A percentile compares a stretch with the other conserved stretches of the same genome.
These are phyloP conservation scores for Stomatorhinus ivindoensis DNA, from an alignment of 2,113 vertebrate species.

Conservation along the genomic window DNA sequence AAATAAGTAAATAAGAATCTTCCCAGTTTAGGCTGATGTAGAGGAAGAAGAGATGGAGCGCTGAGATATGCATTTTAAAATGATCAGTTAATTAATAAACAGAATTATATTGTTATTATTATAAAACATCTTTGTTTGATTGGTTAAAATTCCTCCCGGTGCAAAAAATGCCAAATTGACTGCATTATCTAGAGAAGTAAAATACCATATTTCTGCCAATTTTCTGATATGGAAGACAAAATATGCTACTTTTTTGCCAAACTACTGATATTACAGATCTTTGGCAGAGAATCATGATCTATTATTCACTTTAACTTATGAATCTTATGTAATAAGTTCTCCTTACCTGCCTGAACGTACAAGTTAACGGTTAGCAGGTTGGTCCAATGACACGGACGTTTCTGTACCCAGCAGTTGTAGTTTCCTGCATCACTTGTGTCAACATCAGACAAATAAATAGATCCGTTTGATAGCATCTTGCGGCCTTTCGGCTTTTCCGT, in stretches of 20 bases:
- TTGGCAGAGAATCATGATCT: neutral
- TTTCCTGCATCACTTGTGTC: slow-evolving; percentile 31
- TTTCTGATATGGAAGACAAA: neutral
- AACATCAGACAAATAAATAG: slow-evolving; percentile 30
- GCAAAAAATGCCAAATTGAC: neutral
- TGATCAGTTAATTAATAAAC: neutral
- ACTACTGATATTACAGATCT: neutral
- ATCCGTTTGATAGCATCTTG: slow-evolving; percentile 8
- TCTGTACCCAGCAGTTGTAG: slow-evolving; percentile 41
- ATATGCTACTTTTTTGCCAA: neutral
- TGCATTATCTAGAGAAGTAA: neutral
- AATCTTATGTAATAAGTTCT: neutral
- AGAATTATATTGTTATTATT: neutral
- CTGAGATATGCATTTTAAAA: neutral
- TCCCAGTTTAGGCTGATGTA: neutral
- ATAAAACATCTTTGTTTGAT: neutral
- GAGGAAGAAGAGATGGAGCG: neutral
- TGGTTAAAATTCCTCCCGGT: neutral
- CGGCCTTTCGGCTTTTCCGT: neutral
- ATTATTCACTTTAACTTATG: neutral
- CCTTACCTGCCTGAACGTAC: slow-evolving; percentile 41
- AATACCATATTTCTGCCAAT: neutral
- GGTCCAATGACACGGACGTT: neutral
- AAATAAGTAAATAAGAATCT: neutral
- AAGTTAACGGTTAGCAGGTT: slow-evolving; percentile 32